Evolutionary conservation across 2,797 vertebrate species (phyloP).

Genomic region (Fistularia tabacaria): DNA sequence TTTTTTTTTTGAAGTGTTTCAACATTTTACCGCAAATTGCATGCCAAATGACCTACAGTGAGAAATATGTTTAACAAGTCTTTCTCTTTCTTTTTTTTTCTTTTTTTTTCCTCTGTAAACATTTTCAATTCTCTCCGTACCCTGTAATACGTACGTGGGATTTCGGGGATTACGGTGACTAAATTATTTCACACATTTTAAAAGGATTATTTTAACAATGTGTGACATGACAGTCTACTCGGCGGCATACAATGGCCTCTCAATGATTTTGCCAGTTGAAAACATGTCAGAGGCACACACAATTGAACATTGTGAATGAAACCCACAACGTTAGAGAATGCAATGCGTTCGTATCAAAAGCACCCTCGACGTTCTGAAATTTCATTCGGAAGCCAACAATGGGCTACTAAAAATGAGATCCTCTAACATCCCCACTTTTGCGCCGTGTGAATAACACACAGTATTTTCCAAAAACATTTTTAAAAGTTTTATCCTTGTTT

Average conservation of each 20-base stretch:
- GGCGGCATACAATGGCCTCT: constrained; percentile 44
- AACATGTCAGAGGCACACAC: constrained; percentile 39
- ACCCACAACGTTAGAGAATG: constrained; percentile 17
- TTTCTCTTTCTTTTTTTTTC: constrained; percentile 40
- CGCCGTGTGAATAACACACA: constrained; percentile 7
- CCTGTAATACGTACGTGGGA: constrained; percentile 60
- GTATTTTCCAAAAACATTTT: too few species aligned
- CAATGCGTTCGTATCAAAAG: constrained; percentile 38
- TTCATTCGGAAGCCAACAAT: constrained; percentile 24
- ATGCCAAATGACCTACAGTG: constrained; percentile 71
- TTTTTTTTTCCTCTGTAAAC: constrained; percentile 65
- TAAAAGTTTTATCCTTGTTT: constrained; percentile 36
- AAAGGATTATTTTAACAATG: constrained; percentile 72
- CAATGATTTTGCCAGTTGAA: constrained; percentile 52
- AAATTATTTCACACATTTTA: constrained; percentile 73
- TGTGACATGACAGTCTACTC: constrained; percentile 46
- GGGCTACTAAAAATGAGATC: constrained; percentile 16
- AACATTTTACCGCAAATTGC: constrained; percentile 66
- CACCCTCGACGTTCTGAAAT: too few species aligned
- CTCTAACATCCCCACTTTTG: too few species aligned
- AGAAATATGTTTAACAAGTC: constrained; percentile 66
- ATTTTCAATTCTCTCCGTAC: constrained; percentile 58
- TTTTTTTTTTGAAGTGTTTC: constrained; percentile 40
- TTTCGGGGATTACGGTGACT: constrained; percentile 66
- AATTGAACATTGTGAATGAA: constrained; percentile 39